Evolutionary conservation across 37 sponge, comb jelly and placozoan genomes (phyloP).

Genomic region (Agelas oroides): DNA sequence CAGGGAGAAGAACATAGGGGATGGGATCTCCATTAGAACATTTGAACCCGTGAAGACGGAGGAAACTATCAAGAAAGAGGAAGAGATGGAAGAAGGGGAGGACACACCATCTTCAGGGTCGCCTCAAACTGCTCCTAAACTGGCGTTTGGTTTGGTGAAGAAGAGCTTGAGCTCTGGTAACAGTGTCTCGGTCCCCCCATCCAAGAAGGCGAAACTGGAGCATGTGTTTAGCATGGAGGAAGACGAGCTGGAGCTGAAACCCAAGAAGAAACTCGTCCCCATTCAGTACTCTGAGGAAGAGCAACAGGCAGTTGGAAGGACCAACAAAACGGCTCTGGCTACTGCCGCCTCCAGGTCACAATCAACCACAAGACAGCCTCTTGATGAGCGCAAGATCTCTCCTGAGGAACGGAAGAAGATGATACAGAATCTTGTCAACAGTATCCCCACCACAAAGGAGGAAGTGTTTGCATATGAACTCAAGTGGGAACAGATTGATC

Average conservation of each 20-base stretch:
- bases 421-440: constrained; percentile 87
- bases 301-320: constrained; percentile 37
- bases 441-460: constrained; percentile 92
- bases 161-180: background rate
- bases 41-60: background rate
- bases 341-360: background rate
- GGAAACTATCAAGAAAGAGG: constrained; percentile 6
- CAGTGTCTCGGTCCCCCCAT: background rate
- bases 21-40: constrained; percentile 18
- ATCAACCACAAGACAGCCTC: background rate
- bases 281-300: constrained; percentile 76
- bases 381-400: constrained; percentile 36
- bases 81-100: constrained; percentile 9
- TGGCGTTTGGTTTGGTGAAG: constrained; percentile 63
- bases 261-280: constrained; percentile 76
- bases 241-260: constrained; percentile 57
- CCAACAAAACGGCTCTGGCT: background rate
- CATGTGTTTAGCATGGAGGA: constrained; percentile 62
- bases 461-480: constrained; percentile 92
- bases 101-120: constrained; percentile 5
- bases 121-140: constrained; percentile 51
- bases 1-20: constrained; percentile 4
- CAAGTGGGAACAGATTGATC: constrained; percentile 92
- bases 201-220: constrained; percentile 39
- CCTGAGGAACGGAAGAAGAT: constrained; percentile 90